Evolutionary conservation across 2,888 invertebrate genomes (phyloP).

Genomic region (Monochamus alternatus): DNA sequence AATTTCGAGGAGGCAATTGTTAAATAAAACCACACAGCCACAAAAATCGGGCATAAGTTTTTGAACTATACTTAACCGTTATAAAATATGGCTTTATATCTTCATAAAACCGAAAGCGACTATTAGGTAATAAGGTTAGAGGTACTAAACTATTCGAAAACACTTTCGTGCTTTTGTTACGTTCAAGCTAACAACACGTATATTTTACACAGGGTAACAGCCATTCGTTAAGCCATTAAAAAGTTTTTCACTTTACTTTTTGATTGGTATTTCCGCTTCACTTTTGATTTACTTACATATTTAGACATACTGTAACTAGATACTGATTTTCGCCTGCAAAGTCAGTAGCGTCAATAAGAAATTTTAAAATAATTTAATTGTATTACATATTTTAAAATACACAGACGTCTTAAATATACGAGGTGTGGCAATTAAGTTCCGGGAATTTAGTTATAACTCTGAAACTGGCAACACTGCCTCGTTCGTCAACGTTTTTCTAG

Average conservation of each 20-base stretch:
- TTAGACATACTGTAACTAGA: too few relatives aligned
- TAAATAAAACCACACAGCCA: not conserved
- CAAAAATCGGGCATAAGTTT: not conserved
- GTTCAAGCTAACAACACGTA: slow-evolving; percentile 20
- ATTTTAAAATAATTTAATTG: too few relatives aligned
- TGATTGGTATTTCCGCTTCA: too few relatives aligned
- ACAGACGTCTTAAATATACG: too few relatives aligned
- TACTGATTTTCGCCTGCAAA: too few relatives aligned
- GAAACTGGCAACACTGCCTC: too few relatives aligned
- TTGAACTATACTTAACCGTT: slow-evolving; percentile 1
- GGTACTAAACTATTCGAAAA: slow-evolving; percentile 12
- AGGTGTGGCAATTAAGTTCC: too few relatives aligned
- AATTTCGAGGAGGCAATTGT: not conserved
- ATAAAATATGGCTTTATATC: slow-evolving; percentile 10
- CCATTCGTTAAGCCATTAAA: slow-evolving; percentile 1
- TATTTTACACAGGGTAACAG: slow-evolving; percentile 17
- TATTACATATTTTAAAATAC: too few relatives aligned
- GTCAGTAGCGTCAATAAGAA: too few relatives aligned
- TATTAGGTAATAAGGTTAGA: slow-evolving; percentile 12
- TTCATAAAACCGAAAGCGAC: not conserved
- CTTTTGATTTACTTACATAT: too few relatives aligned
- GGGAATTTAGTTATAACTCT: too few relatives aligned
- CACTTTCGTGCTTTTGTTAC: slow-evolving; percentile 13
- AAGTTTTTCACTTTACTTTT: not conserved
- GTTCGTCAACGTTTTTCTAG: too few relatives aligned